Evolutionary conservation across 2,797 vertebrate genomes (phyloP), one percentile per base, ranked within the genome.

Genomic region (Poeciliopsis presidionis): DNA sequence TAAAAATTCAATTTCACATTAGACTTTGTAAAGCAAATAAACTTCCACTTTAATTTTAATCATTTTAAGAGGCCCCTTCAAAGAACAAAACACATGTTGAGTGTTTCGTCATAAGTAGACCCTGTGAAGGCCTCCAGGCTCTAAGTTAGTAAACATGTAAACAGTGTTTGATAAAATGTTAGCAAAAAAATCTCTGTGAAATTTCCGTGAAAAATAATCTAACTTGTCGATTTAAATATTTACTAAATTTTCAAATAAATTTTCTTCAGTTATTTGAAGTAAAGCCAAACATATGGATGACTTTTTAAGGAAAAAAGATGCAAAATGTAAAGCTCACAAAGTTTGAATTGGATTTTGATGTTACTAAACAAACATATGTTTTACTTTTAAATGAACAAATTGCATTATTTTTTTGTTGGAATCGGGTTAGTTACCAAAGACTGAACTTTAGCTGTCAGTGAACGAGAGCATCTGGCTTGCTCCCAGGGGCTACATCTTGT

Each of bases 401-500:
- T 55, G 47, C 20, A 57, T 43, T 25, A 46, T 55, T 2, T 13
- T 16, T 33, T 1, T 20, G 41, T 22, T 33, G 18, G 14, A 14
- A n/a, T 53, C 16, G 25, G 65, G 11, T 47, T 18, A 1, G 14
- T 39, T 13, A 45, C 65, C 18, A 67, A 43, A n/a, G 22, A 22
- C 7, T 65, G 33, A 72, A 57, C n/a, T 78, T 0, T 74, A 3
- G 69, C 20, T 53, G 76, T 80, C 69, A 77, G 81, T 79, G 69
- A 4, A 65, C 72, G 8, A n/a, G 43, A 72, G 72, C 78, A 61
- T 30, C 65, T 67, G 61, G 20, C 77, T 39, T 49, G 11, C 57
- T 86, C 80, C 72, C 74, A 71, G 72, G 16, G 69, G 33, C 51
- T 67, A 55, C 79, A 81, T 65, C 82, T 86, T 90, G 89, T 89